Evolutionary conservation across 2,888 invertebrate species (phyloP).

Genomic region (Trichacis sp.): DNA sequence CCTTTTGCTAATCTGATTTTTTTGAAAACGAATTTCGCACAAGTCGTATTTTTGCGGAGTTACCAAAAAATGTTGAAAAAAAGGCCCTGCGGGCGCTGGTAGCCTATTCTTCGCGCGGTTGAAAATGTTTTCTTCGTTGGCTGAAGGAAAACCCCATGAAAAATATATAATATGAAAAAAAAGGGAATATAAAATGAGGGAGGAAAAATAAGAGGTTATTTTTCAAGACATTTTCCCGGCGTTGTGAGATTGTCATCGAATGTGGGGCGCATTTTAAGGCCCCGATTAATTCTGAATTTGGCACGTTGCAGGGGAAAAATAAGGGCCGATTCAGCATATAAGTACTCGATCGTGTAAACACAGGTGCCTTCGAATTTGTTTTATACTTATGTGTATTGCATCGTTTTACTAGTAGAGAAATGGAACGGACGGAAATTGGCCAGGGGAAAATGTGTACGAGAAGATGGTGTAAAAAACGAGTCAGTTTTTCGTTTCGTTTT

Average conservation of each 20-base stretch:
- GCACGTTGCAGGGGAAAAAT: conserved; percentile 11
- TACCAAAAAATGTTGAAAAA: too few relatives aligned
- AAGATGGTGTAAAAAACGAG: not conserved
- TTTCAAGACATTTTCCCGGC: conserved; percentile 39
- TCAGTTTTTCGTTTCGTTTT: not conserved
- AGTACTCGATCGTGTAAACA: conserved; percentile 46
- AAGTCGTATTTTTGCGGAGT: too few relatives aligned
- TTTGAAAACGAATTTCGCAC: too few relatives aligned
- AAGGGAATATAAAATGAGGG: too few relatives aligned
- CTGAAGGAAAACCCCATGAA: not conserved
- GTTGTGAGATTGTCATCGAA: conserved; percentile 10
- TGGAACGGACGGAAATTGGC: conserved; percentile 32
- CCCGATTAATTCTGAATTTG: not conserved
- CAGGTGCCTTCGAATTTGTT: conserved; percentile 54
- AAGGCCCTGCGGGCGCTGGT: conserved; percentile 29
- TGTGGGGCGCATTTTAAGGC: not conserved
- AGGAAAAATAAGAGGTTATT: conserved; percentile 28
- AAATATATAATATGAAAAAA: conserved; percentile 20
- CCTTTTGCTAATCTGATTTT: too few relatives aligned
- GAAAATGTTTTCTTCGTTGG: conserved; percentile 9
- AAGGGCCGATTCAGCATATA: conserved; percentile 31
- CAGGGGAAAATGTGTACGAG: conserved; percentile 9
- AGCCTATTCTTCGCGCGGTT: conserved; percentile 35
- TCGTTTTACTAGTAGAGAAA: conserved; percentile 31
- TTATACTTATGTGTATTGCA: conserved; percentile 42